Evolutionary conservation across 2,888 invertebrate species (phyloP).

Genomic region (Acleris holmiana): DNA sequence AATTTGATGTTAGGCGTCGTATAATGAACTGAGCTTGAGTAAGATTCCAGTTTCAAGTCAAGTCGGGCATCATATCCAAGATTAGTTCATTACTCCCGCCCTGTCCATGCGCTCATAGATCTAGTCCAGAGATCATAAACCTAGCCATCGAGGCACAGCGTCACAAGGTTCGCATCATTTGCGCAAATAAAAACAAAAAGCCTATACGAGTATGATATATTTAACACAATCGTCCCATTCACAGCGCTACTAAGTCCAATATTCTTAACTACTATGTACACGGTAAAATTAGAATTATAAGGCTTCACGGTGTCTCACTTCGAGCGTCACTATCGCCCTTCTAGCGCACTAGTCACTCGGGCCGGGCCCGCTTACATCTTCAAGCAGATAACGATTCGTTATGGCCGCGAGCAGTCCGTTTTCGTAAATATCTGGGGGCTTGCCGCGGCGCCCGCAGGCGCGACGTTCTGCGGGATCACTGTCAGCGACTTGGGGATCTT

Average conservation of each 20-base stretch:
- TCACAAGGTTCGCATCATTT: constrained; percentile 64
- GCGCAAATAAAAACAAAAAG: constrained; percentile 62
- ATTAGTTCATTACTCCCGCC: no score
- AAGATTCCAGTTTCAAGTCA: no score
- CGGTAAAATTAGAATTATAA: constrained; percentile 64
- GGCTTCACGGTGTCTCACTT: constrained; percentile 63
- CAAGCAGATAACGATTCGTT: constrained; percentile 70
- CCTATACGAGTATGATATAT: constrained; percentile 59
- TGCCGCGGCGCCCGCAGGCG: no score
- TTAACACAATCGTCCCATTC: constrained; percentile 64
- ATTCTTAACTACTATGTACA: constrained; percentile 76
- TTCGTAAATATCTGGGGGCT: constrained; percentile 32
- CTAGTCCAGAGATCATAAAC: no score
- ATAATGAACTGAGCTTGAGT: no score
- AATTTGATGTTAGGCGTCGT: no score
- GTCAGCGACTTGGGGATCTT: constrained; percentile 93
- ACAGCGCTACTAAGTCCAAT: constrained; percentile 61
- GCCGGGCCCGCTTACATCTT: constrained; percentile 49
- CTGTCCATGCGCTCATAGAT: no score
- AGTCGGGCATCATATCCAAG: no score
- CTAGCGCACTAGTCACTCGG: constrained; percentile 11
- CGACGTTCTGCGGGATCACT: constrained; percentile 72
- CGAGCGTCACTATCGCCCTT: constrained; percentile 42
- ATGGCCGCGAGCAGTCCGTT: constrained; percentile 58
- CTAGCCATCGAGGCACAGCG: not conserved